These are phyloP conservation scores for Sycophila texana DNA, from an alignment of 2,888 invertebrate genomes.

Conservation along the genomic window DNA sequence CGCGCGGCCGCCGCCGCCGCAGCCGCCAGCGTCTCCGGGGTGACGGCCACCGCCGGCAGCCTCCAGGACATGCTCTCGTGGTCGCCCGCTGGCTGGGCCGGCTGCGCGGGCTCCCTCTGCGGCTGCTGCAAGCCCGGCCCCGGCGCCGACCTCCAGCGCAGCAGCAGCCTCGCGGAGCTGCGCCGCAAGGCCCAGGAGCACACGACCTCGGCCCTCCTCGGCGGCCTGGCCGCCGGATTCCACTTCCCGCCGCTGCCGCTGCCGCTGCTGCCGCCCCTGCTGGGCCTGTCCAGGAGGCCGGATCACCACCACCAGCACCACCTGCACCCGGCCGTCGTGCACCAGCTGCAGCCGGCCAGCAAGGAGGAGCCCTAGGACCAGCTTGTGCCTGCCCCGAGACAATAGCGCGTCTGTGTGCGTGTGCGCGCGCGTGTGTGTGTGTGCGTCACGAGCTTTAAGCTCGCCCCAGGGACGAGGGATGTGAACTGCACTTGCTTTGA, in stretches of 20 bases:
- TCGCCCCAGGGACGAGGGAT: background rate
- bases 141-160: constrained; percentile 73
- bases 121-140: constrained; percentile 67
- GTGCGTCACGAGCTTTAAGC: background rate
- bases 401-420: constrained; percentile 46
- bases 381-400: constrained; percentile 62
- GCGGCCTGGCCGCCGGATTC: constrained; percentile 71
- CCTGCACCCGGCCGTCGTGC: constrained; percentile 68
- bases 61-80: constrained; percentile 73
- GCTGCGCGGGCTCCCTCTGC: constrained; percentile 66
- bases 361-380: constrained; percentile 72
- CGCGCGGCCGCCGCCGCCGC: constrained; percentile 4
- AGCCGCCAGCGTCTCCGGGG: constrained; percentile 61
- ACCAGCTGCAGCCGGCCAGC: constrained; percentile 71
- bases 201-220: constrained; percentile 80
- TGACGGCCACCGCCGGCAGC: constrained; percentile 67
- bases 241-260: constrained; percentile 76
- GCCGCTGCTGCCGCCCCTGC: constrained; percentile 77
- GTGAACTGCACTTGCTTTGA: too few species aligned
- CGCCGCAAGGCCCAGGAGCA: constrained; percentile 96
- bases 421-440: background rate
- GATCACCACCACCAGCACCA: constrained; percentile 75
- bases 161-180: constrained; percentile 92
- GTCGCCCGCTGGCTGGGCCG: constrained; percentile 72
- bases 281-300: constrained; percentile 75